Evolutionary conservation across 2,113 vertebrate species (phyloP).

Genomic region (Toxotes chatareus): DNA sequence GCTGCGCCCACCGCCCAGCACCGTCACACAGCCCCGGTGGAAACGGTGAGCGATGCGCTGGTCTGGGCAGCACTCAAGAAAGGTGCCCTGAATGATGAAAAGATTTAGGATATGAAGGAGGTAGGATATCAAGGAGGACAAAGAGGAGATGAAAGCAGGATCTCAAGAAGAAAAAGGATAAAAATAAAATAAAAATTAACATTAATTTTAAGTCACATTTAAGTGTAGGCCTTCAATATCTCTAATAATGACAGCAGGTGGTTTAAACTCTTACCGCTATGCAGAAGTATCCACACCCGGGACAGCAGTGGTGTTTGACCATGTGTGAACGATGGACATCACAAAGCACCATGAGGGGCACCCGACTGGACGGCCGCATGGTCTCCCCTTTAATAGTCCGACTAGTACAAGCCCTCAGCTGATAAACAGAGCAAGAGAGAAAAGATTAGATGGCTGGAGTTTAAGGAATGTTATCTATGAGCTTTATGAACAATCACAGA

Average conservation of each 20-base stretch:
- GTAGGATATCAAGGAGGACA: neutral
- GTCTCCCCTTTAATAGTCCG: constrained; percentile 91
- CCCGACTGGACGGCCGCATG: constrained; percentile 92
- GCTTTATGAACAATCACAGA: neutral
- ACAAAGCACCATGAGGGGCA: constrained; percentile 93
- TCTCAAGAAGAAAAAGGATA: too few relatives aligned
- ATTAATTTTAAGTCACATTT: neutral
- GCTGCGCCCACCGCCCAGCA: constrained; percentile 84
- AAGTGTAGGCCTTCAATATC: neutral
- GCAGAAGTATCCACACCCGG: constrained; percentile 94
- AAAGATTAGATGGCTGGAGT: neutral
- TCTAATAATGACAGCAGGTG: neutral
- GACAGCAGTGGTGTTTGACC: constrained; percentile 96
- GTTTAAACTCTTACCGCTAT: constrained; percentile 83
- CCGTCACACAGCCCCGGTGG: constrained; percentile 92
- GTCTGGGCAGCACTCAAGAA: constrained; percentile 93
- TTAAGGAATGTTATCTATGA: neutral
- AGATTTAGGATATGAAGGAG: neutral
- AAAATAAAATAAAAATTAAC: too few relatives aligned
- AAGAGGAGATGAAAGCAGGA: too few relatives aligned
- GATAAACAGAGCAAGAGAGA: constrained; percentile 7
- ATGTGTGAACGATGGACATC: constrained; percentile 92
- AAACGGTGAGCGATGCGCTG: constrained; percentile 93
- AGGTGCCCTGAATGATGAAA: constrained; percentile 86
- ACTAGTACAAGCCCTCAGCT: constrained; percentile 89